A percentile compares a stretch with the other conserved stretches of the same genome.
Evolutionary conservation across 2,797 vertebrate species (phyloP).

Genomic region (Diplodus puntazzo): DNA sequence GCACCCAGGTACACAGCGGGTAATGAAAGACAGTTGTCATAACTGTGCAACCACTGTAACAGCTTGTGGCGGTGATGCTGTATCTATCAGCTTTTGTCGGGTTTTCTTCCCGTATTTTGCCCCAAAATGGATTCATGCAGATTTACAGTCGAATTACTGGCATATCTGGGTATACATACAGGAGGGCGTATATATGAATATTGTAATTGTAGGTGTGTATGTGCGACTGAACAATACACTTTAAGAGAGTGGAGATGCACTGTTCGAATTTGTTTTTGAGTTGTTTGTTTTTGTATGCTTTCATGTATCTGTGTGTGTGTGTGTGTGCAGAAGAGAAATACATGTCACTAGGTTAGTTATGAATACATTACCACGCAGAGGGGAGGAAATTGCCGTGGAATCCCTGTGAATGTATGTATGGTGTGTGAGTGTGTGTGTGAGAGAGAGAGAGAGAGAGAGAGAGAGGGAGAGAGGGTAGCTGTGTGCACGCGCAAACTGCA

Average conservation of each 20-base stretch:
- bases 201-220: not conserved
- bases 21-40: not conserved
- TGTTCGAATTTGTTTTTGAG: conserved; percentile 31
- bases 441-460: not conserved
- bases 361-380: conserved; percentile 48
- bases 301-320: not conserved
- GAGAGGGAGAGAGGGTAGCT: not conserved
- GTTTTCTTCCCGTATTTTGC: no score
- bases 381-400: conserved; percentile 39
- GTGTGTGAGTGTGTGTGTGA: not conserved
- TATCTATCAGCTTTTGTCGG: not conserved
- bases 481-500: conserved; percentile 5
- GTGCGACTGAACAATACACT: conserved; percentile 19
- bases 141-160: not conserved
- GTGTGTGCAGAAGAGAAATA: conserved; percentile 17
- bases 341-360: conserved; percentile 53
- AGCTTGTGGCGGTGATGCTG: not conserved
- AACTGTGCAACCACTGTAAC: not conserved
- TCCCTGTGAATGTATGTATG: conserved; percentile 4
- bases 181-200: not conserved
- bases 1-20: not conserved
- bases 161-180: not conserved
- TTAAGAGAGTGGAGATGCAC: conserved; percentile 5
- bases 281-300: no score
- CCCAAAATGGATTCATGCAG: not conserved